Conservation (phyloP, 2,888 invertebrate genomes). For the Hydropsyche betteni region DNA sequence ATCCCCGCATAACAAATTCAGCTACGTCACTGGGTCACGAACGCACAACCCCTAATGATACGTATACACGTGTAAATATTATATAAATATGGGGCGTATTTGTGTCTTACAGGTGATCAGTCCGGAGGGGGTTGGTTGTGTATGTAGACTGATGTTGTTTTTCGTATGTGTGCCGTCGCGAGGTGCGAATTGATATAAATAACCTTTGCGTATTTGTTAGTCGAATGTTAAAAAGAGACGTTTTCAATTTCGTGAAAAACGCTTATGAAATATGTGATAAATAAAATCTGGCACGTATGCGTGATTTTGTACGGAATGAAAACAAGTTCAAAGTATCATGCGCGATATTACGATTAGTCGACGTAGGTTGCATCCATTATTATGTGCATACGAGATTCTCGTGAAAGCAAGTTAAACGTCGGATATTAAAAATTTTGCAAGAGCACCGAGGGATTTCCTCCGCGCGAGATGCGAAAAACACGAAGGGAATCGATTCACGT, state of each 20-base stretch:
- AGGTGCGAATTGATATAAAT: neutral
- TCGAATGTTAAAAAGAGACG: neutral
- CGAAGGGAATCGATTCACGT: no score
- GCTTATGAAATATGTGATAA: neutral
- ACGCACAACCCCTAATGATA: slow-evolving; percentile 32
- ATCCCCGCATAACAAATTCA: slow-evolving; percentile 41
- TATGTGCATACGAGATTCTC: no score
- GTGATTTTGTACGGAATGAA: no score
- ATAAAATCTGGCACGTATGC: no score
- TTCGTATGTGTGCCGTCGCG: neutral
- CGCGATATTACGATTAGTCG: no score
- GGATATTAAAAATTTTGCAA: no score
- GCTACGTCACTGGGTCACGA: slow-evolving; percentile 40
- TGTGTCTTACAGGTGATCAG: neutral
- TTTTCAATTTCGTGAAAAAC: neutral
- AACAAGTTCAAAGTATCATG: no score
- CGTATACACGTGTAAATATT: neutral
- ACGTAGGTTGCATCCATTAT: no score
- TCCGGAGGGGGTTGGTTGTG: no score
- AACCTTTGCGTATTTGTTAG: neutral
- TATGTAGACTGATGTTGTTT: neutral
- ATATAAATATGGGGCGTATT: neutral
- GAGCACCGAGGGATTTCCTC: no score
- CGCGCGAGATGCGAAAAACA: no score
- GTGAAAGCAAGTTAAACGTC: no score